Evolutionary conservation across 2,797 vertebrate genomes (phyloP), one percentile per base, ranked within the genome.

Genomic region (Acrossocheilus fasciatus): DNA sequence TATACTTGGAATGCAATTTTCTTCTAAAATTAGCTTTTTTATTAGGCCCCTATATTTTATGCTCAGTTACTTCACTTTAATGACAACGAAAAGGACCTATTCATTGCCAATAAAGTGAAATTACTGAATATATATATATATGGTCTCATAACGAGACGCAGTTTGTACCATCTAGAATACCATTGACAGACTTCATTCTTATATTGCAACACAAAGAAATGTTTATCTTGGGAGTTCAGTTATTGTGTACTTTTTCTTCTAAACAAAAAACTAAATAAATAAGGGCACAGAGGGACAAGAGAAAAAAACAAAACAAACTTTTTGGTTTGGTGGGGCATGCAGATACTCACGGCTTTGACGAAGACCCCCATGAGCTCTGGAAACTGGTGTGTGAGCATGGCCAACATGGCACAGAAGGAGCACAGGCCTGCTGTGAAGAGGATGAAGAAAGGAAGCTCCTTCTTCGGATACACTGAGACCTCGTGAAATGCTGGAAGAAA

Each of bases 361-460:
- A 99, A 98, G 93, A 99, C 90, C 59, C 98, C 97, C 98, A 99
- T 98, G 90, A 99, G 96, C 94, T 99, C 98, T 20, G 98, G 98
- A 94, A 99, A 99, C 93, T 99, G 98, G 94, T 99, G 98, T 18
- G 98, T 99, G 87, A 99, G 97, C 92, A 99, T 97, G 85, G 98
- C 98, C 92, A 99, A 95, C 98, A 99, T 97, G 89, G 98, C 98
- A 34, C 98, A 99, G 88, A 98, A 99, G 90, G 98, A 99, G 87
- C 98, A 99, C 81, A 99, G 96, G 90, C 98, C 98, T 89, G 98
- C 98, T 92, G 98, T 99, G 96, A 99, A 99, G 91, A 99, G 97
- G 93, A 99, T 99, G 95, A 99, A 99, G 94, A 99, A 99, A 80
- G 98, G 98, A 90, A 99, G 96, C 86, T 99, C 98, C 94, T 99